Conservation (phyloP, 1,140 invertebrate species). For the Metopolophium dirhodum region DNA sequence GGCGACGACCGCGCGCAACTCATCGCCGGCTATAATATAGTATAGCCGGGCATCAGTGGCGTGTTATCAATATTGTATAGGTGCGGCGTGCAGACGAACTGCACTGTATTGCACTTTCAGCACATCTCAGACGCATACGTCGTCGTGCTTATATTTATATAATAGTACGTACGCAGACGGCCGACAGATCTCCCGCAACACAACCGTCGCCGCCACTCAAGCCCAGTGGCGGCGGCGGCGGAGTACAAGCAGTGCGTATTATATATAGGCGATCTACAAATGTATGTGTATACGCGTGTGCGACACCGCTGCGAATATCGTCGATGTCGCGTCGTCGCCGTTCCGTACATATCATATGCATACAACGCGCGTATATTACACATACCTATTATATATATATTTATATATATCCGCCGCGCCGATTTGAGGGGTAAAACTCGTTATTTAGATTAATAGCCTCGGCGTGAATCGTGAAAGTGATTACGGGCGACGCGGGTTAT, state of each 20-base stretch:
- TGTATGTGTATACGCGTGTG: not conserved
- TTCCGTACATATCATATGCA: not conserved
- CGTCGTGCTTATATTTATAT: too few species aligned
- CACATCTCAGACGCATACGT: not conserved
- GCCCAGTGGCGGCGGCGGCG: not conserved
- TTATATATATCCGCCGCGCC: too few species aligned
- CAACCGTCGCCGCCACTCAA: not conserved
- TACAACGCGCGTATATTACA: too few species aligned
- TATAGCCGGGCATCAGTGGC: not conserved
- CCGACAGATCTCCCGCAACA: not conserved
- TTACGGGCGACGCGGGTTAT: not conserved
- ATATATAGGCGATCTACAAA: not conserved
- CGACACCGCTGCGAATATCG: not conserved
- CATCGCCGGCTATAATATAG: too few species aligned
- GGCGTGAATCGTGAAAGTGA: conserved; percentile 34
- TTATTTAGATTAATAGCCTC: conserved; percentile 41
- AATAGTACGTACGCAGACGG: too few species aligned
- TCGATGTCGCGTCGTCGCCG: not conserved
- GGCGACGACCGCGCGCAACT: not conserved
- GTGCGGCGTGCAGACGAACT: not conserved
- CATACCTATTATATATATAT: too few species aligned
- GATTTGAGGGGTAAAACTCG: conserved; percentile 5
- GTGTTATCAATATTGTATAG: not conserved
- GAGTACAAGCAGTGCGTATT: not conserved
- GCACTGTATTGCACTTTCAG: not conserved